Evolutionary conservation across 2,113 vertebrate genomes (phyloP), one percentile per base, ranked within the genome.

Genomic region (Grus americana): DNA sequence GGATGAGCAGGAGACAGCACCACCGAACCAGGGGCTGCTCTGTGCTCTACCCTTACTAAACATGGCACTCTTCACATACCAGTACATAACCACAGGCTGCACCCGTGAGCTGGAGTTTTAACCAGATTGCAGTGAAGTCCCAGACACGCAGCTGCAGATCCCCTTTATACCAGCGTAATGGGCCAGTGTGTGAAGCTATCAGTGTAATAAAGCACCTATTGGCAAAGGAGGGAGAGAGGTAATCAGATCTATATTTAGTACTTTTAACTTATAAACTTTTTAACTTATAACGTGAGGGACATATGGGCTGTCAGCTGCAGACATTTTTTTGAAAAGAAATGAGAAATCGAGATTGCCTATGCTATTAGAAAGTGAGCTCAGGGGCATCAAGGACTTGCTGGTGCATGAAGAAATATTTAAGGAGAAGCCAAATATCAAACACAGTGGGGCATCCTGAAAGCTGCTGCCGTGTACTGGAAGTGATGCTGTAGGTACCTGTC

Each of bases 41-140:
- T 75, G 58, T 3, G 1, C 63, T 36, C 40, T 55, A 8, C 20
- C 29, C 78, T n/a, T 16, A 26, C 36, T 26, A 30, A 58, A 17
- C 8, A 6, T 1, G 5, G 40, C 22, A 23, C 10, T 20, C 15
- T 19, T 16, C 40, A 26, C 8, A 0, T 27, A 29, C 40, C 5
- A 32, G 52, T 26, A 36, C 30, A 5, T 14, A 26, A 74, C 30
- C 49, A 55, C 3, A 23, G 32, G 26, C 40, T 46, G 29, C 50
- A 49, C 9, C 1, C 0, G 16, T 23, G 50, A 65, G 21, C 14
- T 22, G 44, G 50, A 81, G 38, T 29, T 89, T 70, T 46, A 71
- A 84, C 78, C 19, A 59, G 26, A 32, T 13, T 58, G 67, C 30
- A 21, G 30, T 46, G 11, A 81, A 70, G 17, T 46, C 29, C 17